phyloP scores from a whole-genome alignment of 2,797 vertebrate genomes.

The Gymnothorax reevesii region DNA sequence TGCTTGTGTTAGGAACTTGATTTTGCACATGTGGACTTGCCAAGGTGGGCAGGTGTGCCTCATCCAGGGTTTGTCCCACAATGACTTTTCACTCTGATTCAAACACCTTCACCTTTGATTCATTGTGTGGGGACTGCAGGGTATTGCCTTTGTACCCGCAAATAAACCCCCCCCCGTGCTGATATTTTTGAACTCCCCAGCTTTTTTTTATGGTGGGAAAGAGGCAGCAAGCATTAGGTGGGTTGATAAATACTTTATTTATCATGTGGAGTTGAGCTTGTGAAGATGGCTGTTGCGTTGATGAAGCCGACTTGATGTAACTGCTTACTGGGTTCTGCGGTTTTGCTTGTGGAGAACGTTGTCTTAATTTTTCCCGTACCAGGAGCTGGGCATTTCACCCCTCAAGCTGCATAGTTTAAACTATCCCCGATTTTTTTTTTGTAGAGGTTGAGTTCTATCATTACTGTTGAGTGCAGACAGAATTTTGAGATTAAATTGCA shows the following conservation, averaged over 20 bases:
- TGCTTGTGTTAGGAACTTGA: no score
- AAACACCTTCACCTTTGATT: no score
- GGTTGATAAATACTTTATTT: not conserved
- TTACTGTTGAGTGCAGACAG: not conserved
- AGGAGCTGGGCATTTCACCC: not conserved
- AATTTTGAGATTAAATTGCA: not conserved
- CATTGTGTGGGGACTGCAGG: no score
- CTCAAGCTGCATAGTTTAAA: not conserved
- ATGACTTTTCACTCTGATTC: no score
- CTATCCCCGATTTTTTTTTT: no score
- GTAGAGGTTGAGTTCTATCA: not conserved
- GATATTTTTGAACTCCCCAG: not conserved
- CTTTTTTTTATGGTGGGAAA: not conserved
- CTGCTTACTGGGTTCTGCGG: not conserved
- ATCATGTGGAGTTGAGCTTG: not conserved
- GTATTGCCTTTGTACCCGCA: no score
- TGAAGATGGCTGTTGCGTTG: not conserved
- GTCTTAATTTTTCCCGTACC: not conserved
- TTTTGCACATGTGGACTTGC: no score
- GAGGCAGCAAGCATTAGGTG: not conserved
- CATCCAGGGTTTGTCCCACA: no score
- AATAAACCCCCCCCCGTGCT: not conserved
- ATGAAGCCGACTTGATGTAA: not conserved
- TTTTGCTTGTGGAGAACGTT: not conserved
- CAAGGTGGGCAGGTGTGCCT: no score